Evolutionary conservation across 2,888 invertebrate species (phyloP).

Genomic region (Platycnemis pennipes): DNA sequence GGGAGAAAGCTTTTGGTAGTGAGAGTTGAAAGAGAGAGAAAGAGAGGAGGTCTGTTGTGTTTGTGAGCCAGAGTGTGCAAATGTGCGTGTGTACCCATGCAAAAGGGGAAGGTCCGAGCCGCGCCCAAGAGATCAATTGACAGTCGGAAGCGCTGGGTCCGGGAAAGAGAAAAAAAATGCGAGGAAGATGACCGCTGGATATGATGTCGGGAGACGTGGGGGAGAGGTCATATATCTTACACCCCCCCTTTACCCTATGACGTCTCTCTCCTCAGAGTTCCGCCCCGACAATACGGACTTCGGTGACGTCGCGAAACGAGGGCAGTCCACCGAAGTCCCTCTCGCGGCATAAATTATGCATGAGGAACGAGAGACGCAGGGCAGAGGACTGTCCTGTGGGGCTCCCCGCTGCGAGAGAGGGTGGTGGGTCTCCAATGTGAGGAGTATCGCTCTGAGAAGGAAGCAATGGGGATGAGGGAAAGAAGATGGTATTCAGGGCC

Average conservation of each 20-base stretch:
- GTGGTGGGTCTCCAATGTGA: neutral
- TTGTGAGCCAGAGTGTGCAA: neutral
- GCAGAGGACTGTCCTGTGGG: neutral
- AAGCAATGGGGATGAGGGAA: too few relatives aligned
- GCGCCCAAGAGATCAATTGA: neutral
- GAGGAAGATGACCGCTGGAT: neutral
- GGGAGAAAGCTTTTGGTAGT: neutral
- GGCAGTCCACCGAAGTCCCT: neutral
- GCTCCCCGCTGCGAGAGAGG: neutral
- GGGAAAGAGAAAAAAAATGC: neutral
- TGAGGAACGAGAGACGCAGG: neutral
- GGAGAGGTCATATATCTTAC: conserved; percentile 11
- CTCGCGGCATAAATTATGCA: conserved; percentile 16
- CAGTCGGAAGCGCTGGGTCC: neutral
- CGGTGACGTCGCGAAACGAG: conserved; percentile 19
- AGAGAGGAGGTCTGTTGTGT: too few relatives aligned
- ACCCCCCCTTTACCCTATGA: neutral
- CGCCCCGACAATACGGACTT: neutral
- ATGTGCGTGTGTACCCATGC: neutral
- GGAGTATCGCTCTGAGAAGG: too few relatives aligned
- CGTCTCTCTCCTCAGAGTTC: neutral
- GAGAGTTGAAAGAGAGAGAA: neutral
- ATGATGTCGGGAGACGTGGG: neutral
- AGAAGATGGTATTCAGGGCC: too few relatives aligned
- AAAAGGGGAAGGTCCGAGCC: neutral